A percentile compares a stretch with the other conserved stretches of the same genome.
These are phyloP conservation scores for Nipponacmea schrenckii DNA, from an alignment of 2,888 invertebrate species.

Conservation along the genomic window DNA sequence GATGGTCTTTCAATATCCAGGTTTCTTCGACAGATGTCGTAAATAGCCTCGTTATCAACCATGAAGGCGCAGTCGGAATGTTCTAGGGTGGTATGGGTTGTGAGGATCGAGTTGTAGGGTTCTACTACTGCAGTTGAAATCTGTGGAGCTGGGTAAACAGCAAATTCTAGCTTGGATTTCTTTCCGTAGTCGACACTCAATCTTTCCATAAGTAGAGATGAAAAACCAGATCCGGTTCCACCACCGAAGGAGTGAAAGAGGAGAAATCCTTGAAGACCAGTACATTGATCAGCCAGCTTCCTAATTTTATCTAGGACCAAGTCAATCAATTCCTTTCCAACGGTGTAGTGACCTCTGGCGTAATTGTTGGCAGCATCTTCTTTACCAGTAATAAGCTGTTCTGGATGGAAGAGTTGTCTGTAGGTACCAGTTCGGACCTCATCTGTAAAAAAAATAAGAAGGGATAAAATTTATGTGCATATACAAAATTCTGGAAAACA, in stretches of 20 bases:
- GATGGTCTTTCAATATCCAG: constrained; percentile 86
- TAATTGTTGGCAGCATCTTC: constrained; percentile 99
- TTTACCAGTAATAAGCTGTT: constrained; percentile 96
- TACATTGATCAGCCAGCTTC: constrained; percentile 68
- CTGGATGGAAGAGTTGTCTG: constrained; percentile 95
- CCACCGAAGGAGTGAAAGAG: constrained; percentile 72
- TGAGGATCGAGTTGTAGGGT: constrained; percentile 95
- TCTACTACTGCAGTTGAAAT: constrained; percentile 93
- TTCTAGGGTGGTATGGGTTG: constrained; percentile 92
- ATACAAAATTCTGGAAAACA: neutral
- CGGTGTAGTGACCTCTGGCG: constrained; percentile 96
- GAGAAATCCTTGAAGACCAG: constrained; percentile 64
- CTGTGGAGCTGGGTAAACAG: constrained; percentile 90
- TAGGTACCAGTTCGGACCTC: constrained; percentile 74
- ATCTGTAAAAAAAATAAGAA: constrained; percentile 48
- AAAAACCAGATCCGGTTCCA: constrained; percentile 76
- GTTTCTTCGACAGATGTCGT: constrained; percentile 85
- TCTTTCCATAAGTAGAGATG: constrained; percentile 87
- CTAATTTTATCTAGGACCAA: constrained; percentile 80
- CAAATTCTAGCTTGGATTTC: constrained; percentile 72
- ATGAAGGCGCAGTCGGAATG: constrained; percentile 97
- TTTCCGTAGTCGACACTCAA: constrained; percentile 82
- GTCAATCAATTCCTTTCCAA: constrained; percentile 84
- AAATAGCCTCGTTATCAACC: constrained; percentile 91
- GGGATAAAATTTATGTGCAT: too few species aligned